These are phyloP conservation scores for Apistogramma diplotaenia DNA, from an alignment of 2,113 vertebrate species.

Conservation along the genomic window DNA sequence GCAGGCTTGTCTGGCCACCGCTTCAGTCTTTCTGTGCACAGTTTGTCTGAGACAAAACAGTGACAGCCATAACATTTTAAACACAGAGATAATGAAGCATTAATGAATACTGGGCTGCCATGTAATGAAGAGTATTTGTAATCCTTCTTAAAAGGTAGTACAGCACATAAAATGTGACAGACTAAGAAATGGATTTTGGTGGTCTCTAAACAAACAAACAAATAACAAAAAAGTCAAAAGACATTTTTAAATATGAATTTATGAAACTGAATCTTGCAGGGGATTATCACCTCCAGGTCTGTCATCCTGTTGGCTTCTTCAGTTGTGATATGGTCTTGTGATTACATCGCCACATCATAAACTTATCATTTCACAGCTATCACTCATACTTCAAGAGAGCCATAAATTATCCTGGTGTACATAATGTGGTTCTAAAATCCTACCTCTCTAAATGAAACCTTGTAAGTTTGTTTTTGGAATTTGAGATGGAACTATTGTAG, in stretches of 20 bases:
- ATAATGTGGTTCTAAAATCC: background rate
- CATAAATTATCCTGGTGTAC: background rate
- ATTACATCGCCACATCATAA: slow-evolving; percentile 66
- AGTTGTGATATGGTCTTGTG: slow-evolving; percentile 43
- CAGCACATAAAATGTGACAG: background rate
- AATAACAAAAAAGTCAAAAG: background rate
- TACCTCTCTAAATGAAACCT: background rate
- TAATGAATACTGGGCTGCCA: no score
- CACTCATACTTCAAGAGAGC: background rate
- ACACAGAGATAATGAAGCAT: no score
- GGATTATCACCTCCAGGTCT: slow-evolving; percentile 64
- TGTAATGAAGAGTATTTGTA: background rate
- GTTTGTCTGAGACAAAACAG: slow-evolving; percentile 6
- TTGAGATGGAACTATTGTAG: background rate
- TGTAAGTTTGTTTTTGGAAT: background rate
- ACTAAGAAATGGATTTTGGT: background rate
- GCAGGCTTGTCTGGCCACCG: slow-evolving; percentile 11
- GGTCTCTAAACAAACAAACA: background rate
- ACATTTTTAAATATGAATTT: slow-evolving; percentile 41
- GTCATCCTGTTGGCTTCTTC: slow-evolving; percentile 12
- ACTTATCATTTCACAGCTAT: slow-evolving; percentile 42
- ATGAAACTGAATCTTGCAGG: slow-evolving; percentile 54
- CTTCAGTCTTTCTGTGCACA: background rate
- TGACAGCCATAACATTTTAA: background rate
- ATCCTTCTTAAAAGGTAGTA: background rate